Conservation (phyloP, 2,113 vertebrate genomes). For the Ahaetulla prasina region DNA sequence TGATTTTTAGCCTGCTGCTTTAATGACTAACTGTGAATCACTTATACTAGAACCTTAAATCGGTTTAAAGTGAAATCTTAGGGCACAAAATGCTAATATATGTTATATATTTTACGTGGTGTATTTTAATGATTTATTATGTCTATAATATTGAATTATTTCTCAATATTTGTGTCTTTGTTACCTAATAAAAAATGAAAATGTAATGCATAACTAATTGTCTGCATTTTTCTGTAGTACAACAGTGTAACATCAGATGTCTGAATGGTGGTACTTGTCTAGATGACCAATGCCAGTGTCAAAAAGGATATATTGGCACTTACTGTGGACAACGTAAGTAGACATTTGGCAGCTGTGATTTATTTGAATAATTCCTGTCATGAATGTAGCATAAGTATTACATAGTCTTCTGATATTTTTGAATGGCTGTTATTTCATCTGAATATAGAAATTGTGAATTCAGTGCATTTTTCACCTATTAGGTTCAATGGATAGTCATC, state of each 20-base stretch:
- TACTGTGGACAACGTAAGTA: constrained; percentile 81
- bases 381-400: not conserved
- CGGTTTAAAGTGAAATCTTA: not conserved
- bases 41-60: not conserved
- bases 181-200: not conserved
- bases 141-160: not conserved
- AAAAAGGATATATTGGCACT: constrained; percentile 75
- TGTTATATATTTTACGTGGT: not conserved
- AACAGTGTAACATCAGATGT: constrained; percentile 76
- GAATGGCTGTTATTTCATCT: not conserved
- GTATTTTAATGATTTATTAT: not conserved
- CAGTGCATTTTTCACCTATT: not conserved
- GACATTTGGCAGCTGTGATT: accelerated
- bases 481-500: not conserved
- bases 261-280: constrained; percentile 77
- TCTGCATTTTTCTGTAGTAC: constrained; percentile 57
- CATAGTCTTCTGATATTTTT: not conserved
- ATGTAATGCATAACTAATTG: not conserved
- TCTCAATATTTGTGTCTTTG: not conserved
- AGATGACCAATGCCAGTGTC: constrained; percentile 74
- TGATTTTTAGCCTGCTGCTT: not conserved
- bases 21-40: not conserved
- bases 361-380: not conserved
- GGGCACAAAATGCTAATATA: not conserved
- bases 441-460: not conserved